These are phyloP conservation scores for Caretta caretta DNA, from an alignment of 2,113 vertebrate genomes.

Conservation along the genomic window DNA sequence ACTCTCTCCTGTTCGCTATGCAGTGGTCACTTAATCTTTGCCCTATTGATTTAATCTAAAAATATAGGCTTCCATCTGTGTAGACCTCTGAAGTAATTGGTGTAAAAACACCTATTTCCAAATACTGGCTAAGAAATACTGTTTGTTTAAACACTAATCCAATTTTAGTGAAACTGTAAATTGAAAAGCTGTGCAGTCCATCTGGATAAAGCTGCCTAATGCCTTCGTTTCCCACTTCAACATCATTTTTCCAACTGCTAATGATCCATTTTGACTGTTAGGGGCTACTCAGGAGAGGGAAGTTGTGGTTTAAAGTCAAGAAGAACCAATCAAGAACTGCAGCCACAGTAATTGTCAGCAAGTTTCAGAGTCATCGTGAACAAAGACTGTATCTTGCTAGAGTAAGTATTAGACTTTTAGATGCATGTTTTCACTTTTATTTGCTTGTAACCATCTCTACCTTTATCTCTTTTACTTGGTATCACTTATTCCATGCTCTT, in stretches of 20 bases:
- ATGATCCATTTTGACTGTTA: not conserved
- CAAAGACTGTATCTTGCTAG: not conserved
- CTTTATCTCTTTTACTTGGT: not conserved
- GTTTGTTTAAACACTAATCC: not conserved
- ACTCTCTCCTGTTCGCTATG: not conserved
- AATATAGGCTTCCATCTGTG: not conserved
- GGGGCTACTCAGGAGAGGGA: slow-evolving; percentile 59
- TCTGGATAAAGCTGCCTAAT: not conserved
- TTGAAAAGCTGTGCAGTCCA: not conserved
- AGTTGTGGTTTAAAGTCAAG: not conserved
- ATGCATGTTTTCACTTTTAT: not conserved
- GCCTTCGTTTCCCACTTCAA: not conserved
- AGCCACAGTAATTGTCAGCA: not conserved
- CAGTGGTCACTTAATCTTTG: slow-evolving; percentile 3
- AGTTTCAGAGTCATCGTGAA: not conserved
- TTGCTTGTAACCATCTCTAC: not conserved
- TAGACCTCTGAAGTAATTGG: slow-evolving; percentile 9
- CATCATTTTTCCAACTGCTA: slow-evolving; percentile 16
- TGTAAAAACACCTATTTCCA: slow-evolving; percentile 10
- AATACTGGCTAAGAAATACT: slow-evolving; percentile 11
- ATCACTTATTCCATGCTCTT: not conserved
- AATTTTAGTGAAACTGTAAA: not conserved
- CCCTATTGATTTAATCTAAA: slow-evolving; percentile 41
- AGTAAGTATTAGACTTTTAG: not conserved
- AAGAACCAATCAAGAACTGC: not conserved